Base-by-base conservation (phyloP, 2,113 vertebrate genomes). In the Leucosticte australis region DNA sequence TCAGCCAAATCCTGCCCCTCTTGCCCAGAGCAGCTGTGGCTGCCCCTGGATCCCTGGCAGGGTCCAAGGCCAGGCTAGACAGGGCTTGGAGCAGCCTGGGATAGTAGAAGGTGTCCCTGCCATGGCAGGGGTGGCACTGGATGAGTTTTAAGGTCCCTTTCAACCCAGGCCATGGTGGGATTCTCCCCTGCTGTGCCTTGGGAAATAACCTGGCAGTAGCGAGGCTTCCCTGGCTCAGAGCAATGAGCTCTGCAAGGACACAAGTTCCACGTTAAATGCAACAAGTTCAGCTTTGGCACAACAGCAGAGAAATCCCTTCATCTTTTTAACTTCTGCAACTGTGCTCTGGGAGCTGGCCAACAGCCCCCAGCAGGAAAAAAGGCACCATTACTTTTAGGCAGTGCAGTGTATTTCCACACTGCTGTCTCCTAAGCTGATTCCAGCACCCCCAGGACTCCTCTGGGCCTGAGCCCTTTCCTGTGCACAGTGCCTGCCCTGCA, bases 121-220 rank as follows among this genome's bases (percentile, higher is more conserved):
- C 46, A 6, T 9, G 52, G 68, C 16, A 65, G 1, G 50, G 33
- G 5, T 46, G 55, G 41, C 26, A 62, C n/a, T 39, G 26, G 3
- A 55, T 13, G 6, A 2, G 26, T 11, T 76, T 47, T 31, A 33
- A 76, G 63, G 47, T 53, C 16, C 3, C 24, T 82, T 53, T 41
- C 46, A 53, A 9, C 28, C 10, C n/a, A 22, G 35, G 26, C 46
- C 46, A 8, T 7, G 5, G 6, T 62, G 47, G 63, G 63, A 47
- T 35, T 55, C 46, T 68, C 17, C 41, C 47, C 55, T 69, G 8
- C 9, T 1, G 37, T 0, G 2, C 75, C n/a, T 17, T 5, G 7
- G 55, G 59, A 59, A 28, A 30, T 5, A 33, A 21, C 15, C 39
- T 23, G 44, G 41, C 35, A 37, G 9, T 0, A 77, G 1, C 0